A percentile compares a stretch with the other conserved stretches of the same genome.
Evolutionary conservation across 2,113 vertebrate species (phyloP).

Genomic region (Melozone crissalis): DNA sequence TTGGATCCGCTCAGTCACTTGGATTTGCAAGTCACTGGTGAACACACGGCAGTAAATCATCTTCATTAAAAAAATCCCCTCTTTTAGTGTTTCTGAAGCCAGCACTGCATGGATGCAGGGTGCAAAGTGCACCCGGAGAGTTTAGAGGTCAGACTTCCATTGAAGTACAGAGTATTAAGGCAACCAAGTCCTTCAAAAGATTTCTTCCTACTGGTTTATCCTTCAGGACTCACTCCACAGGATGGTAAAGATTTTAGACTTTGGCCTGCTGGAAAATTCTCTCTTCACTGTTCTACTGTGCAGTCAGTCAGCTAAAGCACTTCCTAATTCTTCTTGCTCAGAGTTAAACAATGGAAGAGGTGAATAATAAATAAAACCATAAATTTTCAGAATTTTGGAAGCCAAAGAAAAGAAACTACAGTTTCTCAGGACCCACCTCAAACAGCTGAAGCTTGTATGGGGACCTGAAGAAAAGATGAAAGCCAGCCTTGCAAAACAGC

Average conservation of each 20-base stretch:
- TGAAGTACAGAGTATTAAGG: background rate
- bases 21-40: background rate
- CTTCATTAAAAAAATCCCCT: background rate
- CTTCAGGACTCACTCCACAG: conserved; percentile 4
- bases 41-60: background rate
- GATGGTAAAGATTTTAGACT: conserved; percentile 3
- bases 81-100: background rate
- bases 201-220: conserved; percentile 12
- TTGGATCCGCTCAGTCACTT: background rate
- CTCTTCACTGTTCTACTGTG: background rate
- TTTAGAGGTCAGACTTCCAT: background rate
- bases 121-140: background rate
- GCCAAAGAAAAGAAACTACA: background rate
- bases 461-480: background rate
- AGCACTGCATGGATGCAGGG: background rate
- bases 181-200: background rate
- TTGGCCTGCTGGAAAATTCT: background rate
- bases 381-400: background rate
- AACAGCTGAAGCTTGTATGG: background rate
- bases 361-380: conserved; percentile 5
- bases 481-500: background rate
- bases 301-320: background rate
- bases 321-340: background rate
- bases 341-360: background rate
- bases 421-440: background rate